Base-by-base conservation (phyloP, 2,888 invertebrate species). In the Ormia ochracea region DNA sequence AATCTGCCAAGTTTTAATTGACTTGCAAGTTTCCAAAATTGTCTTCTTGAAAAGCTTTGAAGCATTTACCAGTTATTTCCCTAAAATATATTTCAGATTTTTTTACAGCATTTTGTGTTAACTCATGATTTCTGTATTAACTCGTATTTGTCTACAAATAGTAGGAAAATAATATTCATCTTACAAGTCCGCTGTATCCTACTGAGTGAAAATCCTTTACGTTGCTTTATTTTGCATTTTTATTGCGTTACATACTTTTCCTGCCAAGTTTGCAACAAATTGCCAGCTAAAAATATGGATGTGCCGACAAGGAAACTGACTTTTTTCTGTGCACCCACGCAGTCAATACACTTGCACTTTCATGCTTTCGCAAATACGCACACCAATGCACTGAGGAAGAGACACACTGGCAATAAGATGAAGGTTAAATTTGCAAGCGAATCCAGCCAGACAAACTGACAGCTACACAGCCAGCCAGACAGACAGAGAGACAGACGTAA, bases 241-340 rank as follows among this genome's bases (percentile, higher is more conserved):
- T 23, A 38, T 33, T 28, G 4, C 23, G 4, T 59, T 21, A 2
- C 26, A 48, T 26, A 41, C n/a, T 50, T 52, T 58, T 56, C 7
- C 9, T n/a, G 66, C 41, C 41, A 58, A 74, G 31, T 50, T 59
- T 48, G 58, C 66, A 66, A 74, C 48, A 74, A 74, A 58, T 74
- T 74, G 31, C 31, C 31, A 74, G 58, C 48, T 50, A 50, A 50
- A 74, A 43, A 33, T 43, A 21, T 23, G 9, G 10, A 43, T 41
- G 36, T 28, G 48, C 19, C 23, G 33, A 52, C 17, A 26, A n/a
- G 17, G 28, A 52, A 59, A 17, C 50, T 41, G 65, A 58, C 41
- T 58, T 23, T 4, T n/a, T 31, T 17, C 38, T 10, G 19, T 43
- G 41, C 56, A 48, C 65, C 74, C 48, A 74, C 66, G 66, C 56